Evolutionary conservation across 1,140 invertebrate genomes (phyloP), one percentile per base, ranked within the genome.

Genomic region (Temnothorax longispinosus): DNA sequence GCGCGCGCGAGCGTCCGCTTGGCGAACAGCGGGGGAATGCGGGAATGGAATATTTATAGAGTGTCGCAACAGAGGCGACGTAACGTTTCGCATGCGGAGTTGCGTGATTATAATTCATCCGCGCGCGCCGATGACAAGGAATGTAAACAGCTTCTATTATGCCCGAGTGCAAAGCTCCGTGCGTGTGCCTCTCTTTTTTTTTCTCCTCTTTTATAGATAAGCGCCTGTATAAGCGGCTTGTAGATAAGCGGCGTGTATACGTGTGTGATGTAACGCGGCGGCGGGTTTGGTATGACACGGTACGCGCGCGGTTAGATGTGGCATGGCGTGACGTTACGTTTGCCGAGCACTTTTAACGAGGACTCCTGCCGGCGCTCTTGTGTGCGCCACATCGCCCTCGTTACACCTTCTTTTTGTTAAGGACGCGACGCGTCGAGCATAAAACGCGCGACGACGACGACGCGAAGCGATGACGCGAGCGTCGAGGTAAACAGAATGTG

Each of bases 401-500:
- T 47, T 67, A 54, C 74, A 75, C 52, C 60, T 87, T 87, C 72
- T 69, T 87, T 67, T 60, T 47, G 62, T 60, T 60, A 82, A 71
- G 52, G 52, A 81, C 69, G 69, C 75, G 38, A 67, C 56, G 35
- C 11, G 67, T 82, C 75, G 67, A 58, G 47, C 44, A 60, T 87
- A 60, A 88, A 88, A 71, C 86, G 41, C 52, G 76, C 77, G 67
- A 21, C 77, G 86, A 27, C 27, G 27, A 27, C 27, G 27, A 27
- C 21, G 21, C 47, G 71, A 58, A 38, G 56, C 65, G 56, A 86
- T 87, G 87, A 89, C 75, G 85, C 50, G 81, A 87, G 65, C 58
- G 60, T 21, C 65, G 74, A 69, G 76, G 74, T 88, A 92, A 93
- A 92, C 87, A 89, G 89, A 90, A 91, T 89, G 91, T 91, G 88